Evolutionary conservation across 53 echinoderm and acorn worm genomes (phyloP), one percentile per base, ranked within the genome.

Genomic region (Arbacia lixula): DNA sequence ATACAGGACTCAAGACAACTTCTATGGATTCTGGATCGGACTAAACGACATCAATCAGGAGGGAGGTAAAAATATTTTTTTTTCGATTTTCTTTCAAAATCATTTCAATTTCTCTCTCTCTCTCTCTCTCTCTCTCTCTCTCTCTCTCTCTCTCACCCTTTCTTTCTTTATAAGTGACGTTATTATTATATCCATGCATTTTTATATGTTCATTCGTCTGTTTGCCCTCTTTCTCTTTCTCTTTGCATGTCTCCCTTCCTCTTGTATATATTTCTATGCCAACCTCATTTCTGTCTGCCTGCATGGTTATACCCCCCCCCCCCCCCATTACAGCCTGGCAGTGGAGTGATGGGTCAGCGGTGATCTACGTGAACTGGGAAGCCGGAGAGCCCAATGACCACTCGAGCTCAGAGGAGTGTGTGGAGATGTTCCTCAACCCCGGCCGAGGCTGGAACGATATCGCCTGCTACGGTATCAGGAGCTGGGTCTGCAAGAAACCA

Each of bases 21-120:
- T 63, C 42, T 81, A 80, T 53, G 88, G 81, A 60, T 95, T 91
- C 58, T 95, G 93, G 95, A 95, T 95, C 52, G 95, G 95, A 12
- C 84, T 95, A 5, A 91, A 91, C 35, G 95, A 95, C 67, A 73
- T 72, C 31, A 60, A 53, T 6, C 41, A 14, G 28, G 95, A 95
- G 72, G 90, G 82, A 76, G 95, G 95, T 95, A 71, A 89, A 88
- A 42, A n/a, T n/a, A n/a, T n/a, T n/a, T n/a, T n/a, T n/a, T n/a
- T n/a, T n/a, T n/a, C n/a, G n/a, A n/a, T n/a, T n/a, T n/a, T n/a
- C n/a, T n/a, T n/a, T n/a, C n/a, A n/a, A n/a, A n/a, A n/a, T n/a
- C n/a, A n/a, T n/a, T n/a, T n/a, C n/a, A n/a, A n/a, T n/a, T n/a
- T n/a, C n/a, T n/a, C n/a, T n/a, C n/a, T n/a, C n/a, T n/a, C n/a